These are phyloP conservation scores for Psittacus erithacus DNA, from an alignment of 2,113 vertebrate species.

Conservation along the genomic window DNA sequence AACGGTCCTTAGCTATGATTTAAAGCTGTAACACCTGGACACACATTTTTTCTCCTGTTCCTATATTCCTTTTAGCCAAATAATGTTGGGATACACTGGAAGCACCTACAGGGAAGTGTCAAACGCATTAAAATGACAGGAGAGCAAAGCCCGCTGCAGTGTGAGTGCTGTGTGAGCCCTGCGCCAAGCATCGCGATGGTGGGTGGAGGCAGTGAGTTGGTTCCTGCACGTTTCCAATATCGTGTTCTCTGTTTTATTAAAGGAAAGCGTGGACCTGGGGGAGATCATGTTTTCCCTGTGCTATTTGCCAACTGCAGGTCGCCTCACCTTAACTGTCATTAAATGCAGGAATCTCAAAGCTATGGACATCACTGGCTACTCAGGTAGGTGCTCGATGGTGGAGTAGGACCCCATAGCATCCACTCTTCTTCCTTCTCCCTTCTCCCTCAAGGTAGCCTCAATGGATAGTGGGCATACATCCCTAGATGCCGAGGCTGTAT, in stretches of 20 bases:
- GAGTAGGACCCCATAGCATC: neutral
- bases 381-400: constrained; percentile 77
- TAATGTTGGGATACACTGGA: neutral
- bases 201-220: neutral
- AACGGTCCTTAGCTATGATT: neutral
- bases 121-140: neutral
- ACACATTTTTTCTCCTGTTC: neutral
- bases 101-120: neutral
- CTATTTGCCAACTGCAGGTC: constrained; percentile 96
- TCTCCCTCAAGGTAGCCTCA: neutral
- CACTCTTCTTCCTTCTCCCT: neutral
- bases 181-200: fast-evolving
- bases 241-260: constrained; percentile 70
- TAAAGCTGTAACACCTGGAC: neutral
- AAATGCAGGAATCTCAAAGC: constrained; percentile 99
- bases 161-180: neutral
- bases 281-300: constrained; percentile 99
- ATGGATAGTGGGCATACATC: fast-evolving
- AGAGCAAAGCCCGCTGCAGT: neutral
- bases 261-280: constrained; percentile 98
- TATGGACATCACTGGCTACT: constrained; percentile 99
- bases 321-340: constrained; percentile 97
- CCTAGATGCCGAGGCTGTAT: neutral
- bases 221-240: neutral
- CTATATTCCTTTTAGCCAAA: neutral